Evolutionary conservation across 2,797 vertebrate species (phyloP).

Genomic region (Glossophaga mutica): DNA sequence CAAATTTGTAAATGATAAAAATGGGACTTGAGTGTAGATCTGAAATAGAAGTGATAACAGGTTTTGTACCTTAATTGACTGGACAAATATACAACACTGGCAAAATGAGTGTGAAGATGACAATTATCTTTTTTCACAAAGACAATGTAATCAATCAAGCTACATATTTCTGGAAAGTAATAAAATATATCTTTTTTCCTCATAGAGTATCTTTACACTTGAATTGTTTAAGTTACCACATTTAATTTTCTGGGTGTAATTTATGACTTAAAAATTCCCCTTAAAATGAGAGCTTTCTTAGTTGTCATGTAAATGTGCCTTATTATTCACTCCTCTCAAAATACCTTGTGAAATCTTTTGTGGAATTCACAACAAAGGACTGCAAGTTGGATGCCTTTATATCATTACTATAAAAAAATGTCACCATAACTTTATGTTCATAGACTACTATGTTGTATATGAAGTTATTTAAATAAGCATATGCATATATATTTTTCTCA

Average conservation of each 20-base stretch:
- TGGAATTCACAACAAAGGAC: background rate
- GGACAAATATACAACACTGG: background rate
- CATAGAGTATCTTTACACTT: background rate
- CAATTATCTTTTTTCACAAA: constrained; percentile 9
- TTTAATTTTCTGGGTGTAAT: background rate
- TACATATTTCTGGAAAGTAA: background rate
- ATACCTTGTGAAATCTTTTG: background rate
- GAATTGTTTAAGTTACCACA: background rate
- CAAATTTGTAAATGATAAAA: background rate
- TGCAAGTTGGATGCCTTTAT: background rate
- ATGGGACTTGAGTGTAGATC: background rate
- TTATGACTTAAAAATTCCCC: background rate
- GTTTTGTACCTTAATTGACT: background rate
- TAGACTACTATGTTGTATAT: background rate
- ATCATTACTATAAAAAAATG: background rate
- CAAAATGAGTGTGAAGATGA: background rate
- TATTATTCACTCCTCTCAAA: background rate
- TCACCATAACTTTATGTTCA: background rate
- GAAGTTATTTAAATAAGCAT: background rate
- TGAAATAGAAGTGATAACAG: background rate
- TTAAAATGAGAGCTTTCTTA: background rate
- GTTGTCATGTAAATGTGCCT: background rate
- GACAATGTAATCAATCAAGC: background rate
- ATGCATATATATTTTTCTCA: background rate
- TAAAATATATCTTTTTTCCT: background rate